Conservation (phyloP, 2,797 vertebrate genomes). For the Miopithecus talapoin region DNA sequence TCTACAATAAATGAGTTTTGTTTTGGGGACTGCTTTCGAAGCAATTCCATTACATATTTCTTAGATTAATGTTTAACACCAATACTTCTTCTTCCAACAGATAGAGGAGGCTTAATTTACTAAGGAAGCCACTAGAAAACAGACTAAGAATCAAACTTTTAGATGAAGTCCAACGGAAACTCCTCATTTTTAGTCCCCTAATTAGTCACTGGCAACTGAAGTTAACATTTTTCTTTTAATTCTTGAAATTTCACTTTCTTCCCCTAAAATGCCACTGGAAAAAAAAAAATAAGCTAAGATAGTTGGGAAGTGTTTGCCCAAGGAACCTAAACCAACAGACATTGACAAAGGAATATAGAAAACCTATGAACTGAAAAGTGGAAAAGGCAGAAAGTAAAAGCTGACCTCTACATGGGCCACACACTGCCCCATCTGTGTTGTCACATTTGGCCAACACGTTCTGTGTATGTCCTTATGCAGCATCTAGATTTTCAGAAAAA, state of each 20-base stretch:
- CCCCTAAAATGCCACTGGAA: neutral
- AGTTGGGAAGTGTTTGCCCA: neutral
- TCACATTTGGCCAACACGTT: neutral
- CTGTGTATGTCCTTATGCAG: neutral
- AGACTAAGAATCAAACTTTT: neutral
- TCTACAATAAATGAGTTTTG: slow-evolving; percentile 19
- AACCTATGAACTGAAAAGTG: neutral
- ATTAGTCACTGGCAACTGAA: neutral
- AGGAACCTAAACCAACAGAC: neutral
- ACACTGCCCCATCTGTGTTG: neutral
- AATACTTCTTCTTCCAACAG: neutral
- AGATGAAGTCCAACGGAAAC: neutral
- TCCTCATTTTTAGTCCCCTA: neutral
- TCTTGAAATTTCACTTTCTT: neutral
- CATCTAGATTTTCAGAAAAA: slow-evolving; percentile 19
- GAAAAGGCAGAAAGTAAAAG: neutral
- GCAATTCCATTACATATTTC: neutral
- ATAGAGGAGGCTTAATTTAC: neutral
- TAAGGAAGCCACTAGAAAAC: neutral
- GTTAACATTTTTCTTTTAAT: slow-evolving; percentile 23
- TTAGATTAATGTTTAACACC: slow-evolving; percentile 30
- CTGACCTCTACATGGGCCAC: neutral
- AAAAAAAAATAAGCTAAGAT: neutral
- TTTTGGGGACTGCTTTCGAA: neutral
- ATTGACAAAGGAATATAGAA: neutral